phyloP scores from a whole-genome alignment of 2,113 vertebrate species.

The Chaenogobius annularis region DNA sequence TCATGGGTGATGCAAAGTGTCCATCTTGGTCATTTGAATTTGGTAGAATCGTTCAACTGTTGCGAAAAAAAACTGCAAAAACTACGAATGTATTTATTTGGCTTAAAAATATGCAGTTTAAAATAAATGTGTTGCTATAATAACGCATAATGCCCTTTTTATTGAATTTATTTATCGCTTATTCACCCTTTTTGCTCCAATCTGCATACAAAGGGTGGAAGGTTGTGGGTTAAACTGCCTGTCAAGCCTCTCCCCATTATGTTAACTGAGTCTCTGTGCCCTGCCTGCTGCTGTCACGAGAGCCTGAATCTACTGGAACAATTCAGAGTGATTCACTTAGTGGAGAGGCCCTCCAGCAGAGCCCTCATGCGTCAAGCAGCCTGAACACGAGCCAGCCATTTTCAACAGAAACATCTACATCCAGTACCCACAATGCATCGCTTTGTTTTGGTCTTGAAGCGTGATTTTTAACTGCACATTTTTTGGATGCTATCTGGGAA shows the following conservation, averaged over 20 bases:
- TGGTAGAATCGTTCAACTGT: background rate
- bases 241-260: conserved; percentile 51
- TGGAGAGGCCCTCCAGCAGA: conserved; percentile 58
- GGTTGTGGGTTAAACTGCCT: conserved; percentile 37
- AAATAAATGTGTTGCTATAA: too few relatives aligned
- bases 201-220: background rate
- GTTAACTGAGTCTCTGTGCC: conserved; percentile 39
- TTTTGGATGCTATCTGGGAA: conserved; percentile 26
- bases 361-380: conserved; percentile 47
- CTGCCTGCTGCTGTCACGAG: conserved; percentile 50
- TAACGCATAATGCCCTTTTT: background rate
- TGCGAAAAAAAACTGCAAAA: background rate
- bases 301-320: conserved; percentile 56
- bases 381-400: conserved; percentile 51
- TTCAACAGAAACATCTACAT: conserved; percentile 35
- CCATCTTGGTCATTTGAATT: background rate
- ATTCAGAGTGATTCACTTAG: conserved; percentile 67
- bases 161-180: background rate
- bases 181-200: background rate
- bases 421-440: conserved; percentile 10
- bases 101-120: too few relatives aligned
- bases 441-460: conserved; percentile 12
- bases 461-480: conserved; percentile 28
- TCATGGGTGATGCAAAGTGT: background rate
- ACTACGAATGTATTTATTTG: too few relatives aligned